These are phyloP conservation scores for Macrophya alboannulata DNA, from an alignment of 2,888 invertebrate species.

Conservation along the genomic window DNA sequence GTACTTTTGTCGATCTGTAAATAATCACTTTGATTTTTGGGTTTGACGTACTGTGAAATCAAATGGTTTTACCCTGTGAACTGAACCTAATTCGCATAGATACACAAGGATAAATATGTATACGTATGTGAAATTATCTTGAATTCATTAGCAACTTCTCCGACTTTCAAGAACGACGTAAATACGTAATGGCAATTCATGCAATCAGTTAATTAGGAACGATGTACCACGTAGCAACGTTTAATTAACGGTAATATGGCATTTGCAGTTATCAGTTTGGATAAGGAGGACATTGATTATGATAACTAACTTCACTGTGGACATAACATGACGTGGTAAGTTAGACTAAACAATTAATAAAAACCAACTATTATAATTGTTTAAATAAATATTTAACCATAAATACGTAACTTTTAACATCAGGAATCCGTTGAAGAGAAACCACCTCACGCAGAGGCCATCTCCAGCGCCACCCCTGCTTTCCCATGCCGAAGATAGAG, in stretches of 20 bases:
- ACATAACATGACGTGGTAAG: constrained; percentile 55
- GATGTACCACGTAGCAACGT: constrained; percentile 38
- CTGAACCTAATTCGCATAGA: neutral
- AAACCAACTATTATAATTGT: neutral
- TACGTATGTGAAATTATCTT: neutral
- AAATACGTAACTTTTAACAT: constrained; percentile 25
- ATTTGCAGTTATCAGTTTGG: constrained; percentile 40
- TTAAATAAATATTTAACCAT: neutral
- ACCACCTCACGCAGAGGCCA: constrained; percentile 74
- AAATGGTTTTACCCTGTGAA: constrained; percentile 18
- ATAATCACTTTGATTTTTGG: neutral
- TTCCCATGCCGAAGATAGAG: constrained; percentile 74
- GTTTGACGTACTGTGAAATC: neutral
- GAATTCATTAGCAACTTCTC: constrained; percentile 14
- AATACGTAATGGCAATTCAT: constrained; percentile 36
- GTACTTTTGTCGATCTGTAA: neutral
- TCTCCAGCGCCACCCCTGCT: constrained; percentile 75
- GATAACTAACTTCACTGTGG: constrained; percentile 45
- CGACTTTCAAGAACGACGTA: constrained; percentile 37
- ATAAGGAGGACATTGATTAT: constrained; percentile 39
- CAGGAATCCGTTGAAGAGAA: constrained; percentile 77
- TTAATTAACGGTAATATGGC: neutral
- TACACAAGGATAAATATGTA: constrained; percentile 4
- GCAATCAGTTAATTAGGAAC: constrained; percentile 20
- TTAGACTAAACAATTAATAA: neutral